Base-by-base conservation (phyloP, 2,797 vertebrate genomes). In the Australoheros facetus region DNA sequence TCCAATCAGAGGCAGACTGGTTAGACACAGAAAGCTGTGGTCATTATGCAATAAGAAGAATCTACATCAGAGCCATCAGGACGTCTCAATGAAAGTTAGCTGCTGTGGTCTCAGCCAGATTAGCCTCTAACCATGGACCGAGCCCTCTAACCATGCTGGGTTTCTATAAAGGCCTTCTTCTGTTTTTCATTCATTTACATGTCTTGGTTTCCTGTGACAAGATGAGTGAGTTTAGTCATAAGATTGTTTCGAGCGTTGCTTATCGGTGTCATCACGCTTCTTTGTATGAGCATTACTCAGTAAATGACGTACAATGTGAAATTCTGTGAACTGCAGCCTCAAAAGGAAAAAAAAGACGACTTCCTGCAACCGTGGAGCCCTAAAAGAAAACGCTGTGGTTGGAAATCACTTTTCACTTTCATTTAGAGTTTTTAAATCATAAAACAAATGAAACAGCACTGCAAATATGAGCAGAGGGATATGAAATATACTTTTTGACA, bases 101-200 rank as follows among this genome's bases (percentile, higher is more conserved):
- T 80, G 70, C 37, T 91, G 92, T 87, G 89, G 93, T 90, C 78
- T 76, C 28, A 45, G 58, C 45, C 80, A 80, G 84, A 83, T 81
- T 75, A 59, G 17, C 82, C 85, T 85, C 69, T 85, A 85, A 88
- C 87, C 86, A 80, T 81, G 62, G 87, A 84, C 81, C 71, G 70
- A 62, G 82, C 87, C 37, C 37, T 37, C 37, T 37, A 11, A 75
- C 75, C 80, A 75, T 75, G 56, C 73, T 82, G 78, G 76, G 28
- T 84, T 85, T 80, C 78, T 71, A 45, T 72, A 73, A 87, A 80
- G 73, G 70, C 71, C 57, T 28, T 80, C 62, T 58, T 85, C 74
- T 88, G 85, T 77, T 79, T 85, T 82, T 55, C 56, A 85, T 78
- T 85, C 73, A 60, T 87, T 82, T 73, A 26, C 70, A 71, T 78